Evolutionary conservation across 2,888 invertebrate species (phyloP).

Genomic region (Pharmacophagus antenor): DNA sequence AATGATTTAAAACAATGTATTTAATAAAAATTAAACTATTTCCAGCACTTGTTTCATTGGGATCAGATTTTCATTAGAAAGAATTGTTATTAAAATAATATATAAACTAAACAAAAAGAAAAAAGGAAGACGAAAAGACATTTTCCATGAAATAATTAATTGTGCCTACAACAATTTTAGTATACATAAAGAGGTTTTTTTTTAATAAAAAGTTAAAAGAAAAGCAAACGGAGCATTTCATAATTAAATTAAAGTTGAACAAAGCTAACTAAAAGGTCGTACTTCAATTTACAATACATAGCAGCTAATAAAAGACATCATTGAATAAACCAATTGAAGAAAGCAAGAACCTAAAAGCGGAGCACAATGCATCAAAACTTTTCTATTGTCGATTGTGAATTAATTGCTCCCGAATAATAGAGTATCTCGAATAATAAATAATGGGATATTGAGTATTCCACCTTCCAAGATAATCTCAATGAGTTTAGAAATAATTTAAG

Average conservation of each 20-base stretch:
- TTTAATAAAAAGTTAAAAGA: background rate
- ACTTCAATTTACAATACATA: constrained; percentile 55
- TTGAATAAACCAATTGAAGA: constrained; percentile 68
- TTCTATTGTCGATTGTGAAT: constrained; percentile 74
- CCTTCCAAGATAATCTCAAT: constrained; percentile 30
- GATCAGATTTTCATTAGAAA: no score
- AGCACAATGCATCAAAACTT: constrained; percentile 73
- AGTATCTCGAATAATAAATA: constrained; percentile 50
- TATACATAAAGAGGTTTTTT: background rate
- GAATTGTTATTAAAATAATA: no score
- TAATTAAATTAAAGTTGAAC: constrained; percentile 25
- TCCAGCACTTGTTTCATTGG: no score
- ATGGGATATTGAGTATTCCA: constrained; percentile 50
- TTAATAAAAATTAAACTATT: no score
- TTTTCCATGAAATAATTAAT: background rate
- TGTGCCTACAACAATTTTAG: background rate
- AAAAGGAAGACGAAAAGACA: background rate
- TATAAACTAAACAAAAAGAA: background rate
- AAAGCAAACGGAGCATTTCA: constrained; percentile 13
- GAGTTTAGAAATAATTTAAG: background rate
- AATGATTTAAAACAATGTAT: no score
- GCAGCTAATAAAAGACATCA: constrained; percentile 71
- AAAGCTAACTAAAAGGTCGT: constrained; percentile 28
- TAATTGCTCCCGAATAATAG: constrained; percentile 61
- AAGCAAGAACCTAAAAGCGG: constrained; percentile 65